Evolutionary conservation across 2,888 invertebrate species (phyloP), one percentile per base, ranked within the genome.

Genomic region (Actias luna): DNA sequence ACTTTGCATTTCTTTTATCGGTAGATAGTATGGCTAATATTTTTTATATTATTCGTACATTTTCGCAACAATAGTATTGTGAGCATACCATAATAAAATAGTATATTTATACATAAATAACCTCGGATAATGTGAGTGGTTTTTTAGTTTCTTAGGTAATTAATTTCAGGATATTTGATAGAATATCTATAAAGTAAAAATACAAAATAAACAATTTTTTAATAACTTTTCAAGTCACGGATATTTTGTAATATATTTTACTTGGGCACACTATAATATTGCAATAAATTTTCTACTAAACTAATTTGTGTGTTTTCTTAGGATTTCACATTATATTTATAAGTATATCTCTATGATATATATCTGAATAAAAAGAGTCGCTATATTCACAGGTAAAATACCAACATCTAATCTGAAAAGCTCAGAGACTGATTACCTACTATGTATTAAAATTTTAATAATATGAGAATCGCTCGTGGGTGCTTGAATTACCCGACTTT

Each of bases 371-470:
- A 29, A 5, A n/a, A 29, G n/a, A 1, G 39, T 42, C 4, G 12
- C 31, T 42, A 42, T 62, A 39, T 61, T 22, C 50, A 61, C 29
- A 63, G 65, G 60, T 25, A 25, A 50, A 8, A 50, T 25, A 25
- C 25, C 46, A 25, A 12, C 70, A 68, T 66, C 70, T 77, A 81
- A 81, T 79, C 82, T 73, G 68, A 60, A 78, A 75, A 77, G 75
- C 79, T 67, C 69, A 66, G 67, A 69, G 66, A 55, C 72, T 39
- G 64, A 64, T 73, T 63, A 66, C 74, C n/a, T n/a, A n/a, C n/a
- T n/a, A n/a, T n/a, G n/a, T 76, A 78, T 82, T 80, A 79, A 80
- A 80, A 78, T 77, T 80, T 78, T 78, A 79, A 80, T 79, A 80
- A 78, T 78, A 76, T 69, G 75, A 72, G 27, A 72, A 65, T 66